Conservation (phyloP, 2,888 invertebrate genomes). For the Hecatera dysodea region DNA sequence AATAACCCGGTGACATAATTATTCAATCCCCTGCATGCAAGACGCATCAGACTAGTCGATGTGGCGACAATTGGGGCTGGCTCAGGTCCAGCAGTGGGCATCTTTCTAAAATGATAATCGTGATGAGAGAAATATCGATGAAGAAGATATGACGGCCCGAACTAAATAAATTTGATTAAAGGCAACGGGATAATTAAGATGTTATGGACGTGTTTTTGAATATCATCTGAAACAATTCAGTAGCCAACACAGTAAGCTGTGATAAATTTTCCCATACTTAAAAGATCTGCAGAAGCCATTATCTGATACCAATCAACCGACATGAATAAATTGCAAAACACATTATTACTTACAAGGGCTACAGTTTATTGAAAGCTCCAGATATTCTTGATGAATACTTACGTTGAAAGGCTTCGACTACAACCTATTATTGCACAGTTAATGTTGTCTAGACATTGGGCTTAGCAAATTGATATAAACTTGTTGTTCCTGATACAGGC, state of each 20-base stretch:
- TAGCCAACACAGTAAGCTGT: neutral
- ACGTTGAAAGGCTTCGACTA: slow-evolving; percentile 1
- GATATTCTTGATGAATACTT: slow-evolving; percentile 27
- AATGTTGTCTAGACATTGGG: slow-evolving; percentile 36
- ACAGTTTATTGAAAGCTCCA: slow-evolving; percentile 39
- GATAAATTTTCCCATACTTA: slow-evolving; percentile 22
- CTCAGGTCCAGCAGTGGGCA: fast-evolving
- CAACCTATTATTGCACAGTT: slow-evolving; percentile 49
- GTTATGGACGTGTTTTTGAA: neutral
- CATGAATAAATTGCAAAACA: slow-evolving; percentile 30
- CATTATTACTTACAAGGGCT: slow-evolving; percentile 18
- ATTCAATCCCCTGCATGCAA: too few relatives aligned
- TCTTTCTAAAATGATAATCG: too few relatives aligned
- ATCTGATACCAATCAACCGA: slow-evolving; percentile 15
- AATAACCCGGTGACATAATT: neutral
- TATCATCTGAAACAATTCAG: neutral
- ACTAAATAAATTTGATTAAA: neutral
- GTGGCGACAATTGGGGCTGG: too few relatives aligned
- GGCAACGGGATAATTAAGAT: neutral
- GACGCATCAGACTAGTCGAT: too few relatives aligned
- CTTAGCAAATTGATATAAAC: slow-evolving; percentile 60
- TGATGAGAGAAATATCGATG: too few relatives aligned
- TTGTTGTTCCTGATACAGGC: slow-evolving; percentile 46
- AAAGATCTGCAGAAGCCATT: slow-evolving; percentile 9
- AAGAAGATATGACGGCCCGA: neutral